A percentile compares a stretch with the other conserved stretches of the same genome.
These are phyloP conservation scores for Larimichthys polyactis DNA, from an alignment of 2,113 vertebrate species.

Conservation along the genomic window DNA sequence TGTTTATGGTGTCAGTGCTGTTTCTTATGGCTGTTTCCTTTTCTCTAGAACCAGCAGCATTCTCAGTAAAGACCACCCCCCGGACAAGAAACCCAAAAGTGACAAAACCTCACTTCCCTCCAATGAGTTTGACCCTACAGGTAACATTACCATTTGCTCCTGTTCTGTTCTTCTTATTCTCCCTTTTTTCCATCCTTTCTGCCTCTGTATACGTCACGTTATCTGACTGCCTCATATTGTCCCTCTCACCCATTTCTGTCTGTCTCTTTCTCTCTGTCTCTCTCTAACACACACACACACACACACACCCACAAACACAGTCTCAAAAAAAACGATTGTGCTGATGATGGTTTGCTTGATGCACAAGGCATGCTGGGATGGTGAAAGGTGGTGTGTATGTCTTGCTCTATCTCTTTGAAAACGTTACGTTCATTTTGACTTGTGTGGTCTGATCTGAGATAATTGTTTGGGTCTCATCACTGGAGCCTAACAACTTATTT, in stretches of 20 bases:
- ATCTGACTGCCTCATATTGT: neutral
- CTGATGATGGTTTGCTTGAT: slow-evolving; percentile 35
- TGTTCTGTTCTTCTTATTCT: neutral
- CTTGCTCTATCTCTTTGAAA: slow-evolving; percentile 24
- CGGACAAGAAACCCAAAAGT: slow-evolving; percentile 96
- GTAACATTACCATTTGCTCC: slow-evolving; percentile 59
- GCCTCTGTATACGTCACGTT: slow-evolving; percentile 27
- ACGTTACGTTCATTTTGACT: neutral
- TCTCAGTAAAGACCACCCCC: slow-evolving; percentile 95
- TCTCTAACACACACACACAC: neutral
- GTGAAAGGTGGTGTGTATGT: slow-evolving; percentile 25
- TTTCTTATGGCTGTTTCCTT: slow-evolving; percentile 57
- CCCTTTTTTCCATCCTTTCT: neutral
- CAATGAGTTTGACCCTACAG: slow-evolving; percentile 87
- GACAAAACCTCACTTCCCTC: slow-evolving; percentile 81
- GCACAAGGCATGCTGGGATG: slow-evolving; percentile 54
- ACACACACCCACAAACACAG: slow-evolving; percentile 24
- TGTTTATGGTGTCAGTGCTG: neutral
- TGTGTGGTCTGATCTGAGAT: slow-evolving; percentile 37
- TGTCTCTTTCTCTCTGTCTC: neutral
- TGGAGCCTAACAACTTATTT: slow-evolving; percentile 5
- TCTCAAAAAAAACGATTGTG: slow-evolving; percentile 27
- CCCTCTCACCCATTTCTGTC: neutral
- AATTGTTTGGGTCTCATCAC: slow-evolving; percentile 8
- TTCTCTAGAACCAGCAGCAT: slow-evolving; percentile 92